Evolutionary conservation across 1,140 invertebrate genomes (phyloP).

Genomic region (Metaphire vulgaris): DNA sequence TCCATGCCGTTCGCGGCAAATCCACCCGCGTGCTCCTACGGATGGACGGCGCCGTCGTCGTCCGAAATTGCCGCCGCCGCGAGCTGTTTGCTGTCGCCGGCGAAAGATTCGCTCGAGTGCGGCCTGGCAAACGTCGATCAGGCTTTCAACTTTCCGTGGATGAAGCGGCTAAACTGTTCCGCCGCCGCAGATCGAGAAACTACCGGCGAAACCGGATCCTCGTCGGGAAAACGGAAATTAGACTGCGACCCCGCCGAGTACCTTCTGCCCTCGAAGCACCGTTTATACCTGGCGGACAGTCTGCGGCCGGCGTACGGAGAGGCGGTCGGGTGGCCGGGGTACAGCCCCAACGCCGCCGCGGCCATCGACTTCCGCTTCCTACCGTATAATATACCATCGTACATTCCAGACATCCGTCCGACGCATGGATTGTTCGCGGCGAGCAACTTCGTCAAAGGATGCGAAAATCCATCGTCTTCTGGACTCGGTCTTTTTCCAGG

Average conservation of each 20-base stretch:
- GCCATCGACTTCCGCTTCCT: too few species aligned
- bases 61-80: too few species aligned
- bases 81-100: not conserved
- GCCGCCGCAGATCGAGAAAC: not conserved
- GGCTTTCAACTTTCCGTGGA: not conserved
- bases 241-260: not conserved
- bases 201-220: not conserved
- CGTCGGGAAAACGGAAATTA: not conserved
- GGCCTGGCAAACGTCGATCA: not conserved
- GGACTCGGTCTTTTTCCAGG: not conserved
- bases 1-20: not conserved
- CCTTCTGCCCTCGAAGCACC: not conserved
- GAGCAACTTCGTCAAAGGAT: not conserved
- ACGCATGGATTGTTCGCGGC: not conserved
- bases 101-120: not conserved
- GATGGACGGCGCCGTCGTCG: not conserved
- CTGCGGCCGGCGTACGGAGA: not conserved
- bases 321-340: not conserved
- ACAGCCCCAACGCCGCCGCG: not conserved
- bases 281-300: not conserved
- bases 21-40: not conserved
- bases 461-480: not conserved
- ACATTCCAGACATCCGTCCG: not conserved
- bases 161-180: not conserved
- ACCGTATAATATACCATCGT: not conserved